A percentile compares a stretch with the other conserved stretches of the same genome.
phyloP scores from a whole-genome alignment of 2,113 vertebrate genomes.

The Mastomys coucha region DNA sequence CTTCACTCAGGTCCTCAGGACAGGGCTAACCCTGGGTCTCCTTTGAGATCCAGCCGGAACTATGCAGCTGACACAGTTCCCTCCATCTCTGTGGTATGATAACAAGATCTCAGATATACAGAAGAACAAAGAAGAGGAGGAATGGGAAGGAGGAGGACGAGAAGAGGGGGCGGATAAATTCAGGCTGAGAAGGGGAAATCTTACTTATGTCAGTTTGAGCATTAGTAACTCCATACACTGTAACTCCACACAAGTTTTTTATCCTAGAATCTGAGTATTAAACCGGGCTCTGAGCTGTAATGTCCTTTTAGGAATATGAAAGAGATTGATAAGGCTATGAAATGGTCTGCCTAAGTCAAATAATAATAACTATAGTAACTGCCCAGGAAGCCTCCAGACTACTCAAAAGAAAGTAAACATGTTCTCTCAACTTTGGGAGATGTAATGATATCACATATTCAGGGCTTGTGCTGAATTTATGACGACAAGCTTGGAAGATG shows the following conservation, averaged over 20 bases:
- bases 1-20: background rate
- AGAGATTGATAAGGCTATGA: background rate
- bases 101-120: background rate
- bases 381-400: background rate
- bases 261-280: background rate
- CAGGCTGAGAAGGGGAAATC: background rate
- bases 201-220: background rate
- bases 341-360: background rate
- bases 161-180: background rate
- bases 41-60: background rate
- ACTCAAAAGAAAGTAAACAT: background rate
- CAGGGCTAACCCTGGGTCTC: background rate
- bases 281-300: background rate
- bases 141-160: background rate
- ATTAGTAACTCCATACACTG: background rate
- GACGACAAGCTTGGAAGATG: background rate
- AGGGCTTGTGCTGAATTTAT: background rate
- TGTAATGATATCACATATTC: background rate
- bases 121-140: background rate
- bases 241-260: background rate
- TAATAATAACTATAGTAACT: background rate
- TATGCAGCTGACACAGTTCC: background rate
- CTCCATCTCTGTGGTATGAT: background rate
- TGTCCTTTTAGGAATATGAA: background rate
- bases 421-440: background rate